These are phyloP conservation scores for Heteractis magnifica DNA, from an alignment of 92 coral and sea anemone genomes.

Conservation along the genomic window DNA sequence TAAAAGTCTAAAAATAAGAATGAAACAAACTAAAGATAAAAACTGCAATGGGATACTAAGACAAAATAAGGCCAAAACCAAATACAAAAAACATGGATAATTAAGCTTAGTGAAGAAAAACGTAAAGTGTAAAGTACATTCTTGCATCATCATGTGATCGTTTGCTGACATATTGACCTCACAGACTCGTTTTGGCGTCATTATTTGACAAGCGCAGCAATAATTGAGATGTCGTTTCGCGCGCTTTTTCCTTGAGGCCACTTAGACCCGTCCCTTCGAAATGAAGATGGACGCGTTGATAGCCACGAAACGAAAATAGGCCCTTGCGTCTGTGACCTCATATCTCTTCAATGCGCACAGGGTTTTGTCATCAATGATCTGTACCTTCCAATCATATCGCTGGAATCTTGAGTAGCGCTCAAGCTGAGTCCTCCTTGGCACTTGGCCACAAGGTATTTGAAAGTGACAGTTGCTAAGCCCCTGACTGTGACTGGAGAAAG, in stretches of 20 bases:
- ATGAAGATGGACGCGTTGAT: slow-evolving; percentile 15
- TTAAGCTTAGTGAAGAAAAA: neutral
- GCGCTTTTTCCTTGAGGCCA: slow-evolving; percentile 6
- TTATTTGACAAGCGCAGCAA: neutral
- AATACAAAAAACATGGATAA: too few species aligned
- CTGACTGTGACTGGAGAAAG: neutral
- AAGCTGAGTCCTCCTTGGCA: slow-evolving; percentile 26
- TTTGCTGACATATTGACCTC: neutral
- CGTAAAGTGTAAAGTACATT: neutral
- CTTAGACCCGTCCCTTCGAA: neutral
- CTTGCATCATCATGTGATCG: neutral
- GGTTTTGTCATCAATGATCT: slow-evolving; percentile 19
- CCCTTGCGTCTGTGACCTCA: slow-evolving; percentile 23
- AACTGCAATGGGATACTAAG: too few species aligned
- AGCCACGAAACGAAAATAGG: slow-evolving; percentile 16
- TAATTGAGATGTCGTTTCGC: slow-evolving; percentile 5
- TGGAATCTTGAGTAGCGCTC: slow-evolving; percentile 7
- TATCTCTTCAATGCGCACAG: slow-evolving; percentile 15
- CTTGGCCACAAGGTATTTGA: slow-evolving; percentile 2
- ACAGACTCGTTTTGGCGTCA: neutral
- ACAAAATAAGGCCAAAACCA: too few species aligned
- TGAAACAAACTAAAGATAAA: too few species aligned
- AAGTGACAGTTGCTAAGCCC: neutral
- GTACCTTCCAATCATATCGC: slow-evolving; percentile 11
- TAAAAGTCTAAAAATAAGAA: too few species aligned